Evolutionary conservation across 2,888 invertebrate species (phyloP), one percentile per base, ranked within the genome.

Genomic region (Callosobruchus maculatus): DNA sequence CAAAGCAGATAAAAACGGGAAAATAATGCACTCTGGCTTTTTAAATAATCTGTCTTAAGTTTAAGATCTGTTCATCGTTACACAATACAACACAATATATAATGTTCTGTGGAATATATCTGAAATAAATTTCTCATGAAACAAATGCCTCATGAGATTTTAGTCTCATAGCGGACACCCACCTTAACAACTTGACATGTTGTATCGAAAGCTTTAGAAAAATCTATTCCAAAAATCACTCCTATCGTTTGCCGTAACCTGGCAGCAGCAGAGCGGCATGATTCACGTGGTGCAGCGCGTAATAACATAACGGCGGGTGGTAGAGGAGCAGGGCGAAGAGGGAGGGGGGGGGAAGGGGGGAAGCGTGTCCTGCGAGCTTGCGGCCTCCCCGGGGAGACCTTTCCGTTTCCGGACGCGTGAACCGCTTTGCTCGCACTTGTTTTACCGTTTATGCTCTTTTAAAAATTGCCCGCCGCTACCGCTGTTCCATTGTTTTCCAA

Each of bases 261-360:
- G 49, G 18, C 49, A 49, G 49, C 49, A 49, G 49, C 13, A 49
- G 9, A 49, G 49, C 49, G 13, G 49, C 13, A 49, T 18, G 13
- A 49, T 49, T 49, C 49, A 49, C 49, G 49, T 18, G 49, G 49
- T 49, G 49, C 49, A 75, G 80, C 79, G 80, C 79, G 80, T 82
- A 82, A 85, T 84, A 85, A 83, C 84, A 84, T 85, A 84, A 84
- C 82, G 82, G 82, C 83, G 84, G 85, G n/a, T n/a, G n/a, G n/a
- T n/a, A n/a, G n/a, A n/a, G n/a, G n/a, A n/a, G n/a, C n/a, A 84
- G 84, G 84, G 84, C 84, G 85, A 84, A 84, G 85, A 84, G 84
- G 84, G 84, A 26, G 26, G 26, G 26, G 26, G 7, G 7, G 26
- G 7, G 7, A 7, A 7, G 49, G 49, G 7, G 49, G 49, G 1